Conservation (phyloP, 2,113 vertebrate genomes). For the Paratilapia polleni region DNA sequence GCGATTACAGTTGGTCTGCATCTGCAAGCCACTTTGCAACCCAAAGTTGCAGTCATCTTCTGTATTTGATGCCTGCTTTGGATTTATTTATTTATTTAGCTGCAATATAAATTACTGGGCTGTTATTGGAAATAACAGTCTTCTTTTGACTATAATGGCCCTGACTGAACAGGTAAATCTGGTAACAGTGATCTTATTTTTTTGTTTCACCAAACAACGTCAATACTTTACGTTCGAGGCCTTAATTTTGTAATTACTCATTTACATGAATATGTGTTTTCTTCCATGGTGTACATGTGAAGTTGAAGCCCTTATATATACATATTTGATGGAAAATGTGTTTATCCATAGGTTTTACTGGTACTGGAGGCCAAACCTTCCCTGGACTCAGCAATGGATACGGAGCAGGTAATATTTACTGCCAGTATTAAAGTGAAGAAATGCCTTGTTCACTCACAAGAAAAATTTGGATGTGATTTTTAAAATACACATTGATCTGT, state of each 20-base stretch:
- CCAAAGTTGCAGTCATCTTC: not conserved
- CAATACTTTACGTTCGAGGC: not conserved
- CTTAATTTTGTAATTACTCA: not conserved
- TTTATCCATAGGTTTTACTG: slow-evolving; percentile 45
- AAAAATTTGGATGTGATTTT: not conserved
- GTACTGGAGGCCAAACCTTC: slow-evolving; percentile 40
- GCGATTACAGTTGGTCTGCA: not conserved
- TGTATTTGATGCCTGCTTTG: not conserved
- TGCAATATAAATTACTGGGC: not conserved
- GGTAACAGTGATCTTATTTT: not conserved
- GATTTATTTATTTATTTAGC: not conserved
- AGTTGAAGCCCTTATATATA: not conserved
- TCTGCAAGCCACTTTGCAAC: not conserved
- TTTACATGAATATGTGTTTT: not conserved
- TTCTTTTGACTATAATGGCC: not conserved
- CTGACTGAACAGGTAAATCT: not conserved
- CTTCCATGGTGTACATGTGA: not conserved
- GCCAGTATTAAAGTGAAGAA: not conserved
- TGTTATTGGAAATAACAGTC: not conserved
- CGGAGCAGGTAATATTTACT: slow-evolving; percentile 55
- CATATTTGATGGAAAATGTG: not conserved
- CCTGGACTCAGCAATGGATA: slow-evolving; percentile 52
- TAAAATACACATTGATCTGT: not conserved
- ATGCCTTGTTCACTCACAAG: not conserved
- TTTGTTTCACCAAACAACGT: not conserved